These are phyloP conservation scores for Zosterops hypoxanthus DNA, from an alignment of 2,113 vertebrate genomes.

Conservation along the genomic window DNA sequence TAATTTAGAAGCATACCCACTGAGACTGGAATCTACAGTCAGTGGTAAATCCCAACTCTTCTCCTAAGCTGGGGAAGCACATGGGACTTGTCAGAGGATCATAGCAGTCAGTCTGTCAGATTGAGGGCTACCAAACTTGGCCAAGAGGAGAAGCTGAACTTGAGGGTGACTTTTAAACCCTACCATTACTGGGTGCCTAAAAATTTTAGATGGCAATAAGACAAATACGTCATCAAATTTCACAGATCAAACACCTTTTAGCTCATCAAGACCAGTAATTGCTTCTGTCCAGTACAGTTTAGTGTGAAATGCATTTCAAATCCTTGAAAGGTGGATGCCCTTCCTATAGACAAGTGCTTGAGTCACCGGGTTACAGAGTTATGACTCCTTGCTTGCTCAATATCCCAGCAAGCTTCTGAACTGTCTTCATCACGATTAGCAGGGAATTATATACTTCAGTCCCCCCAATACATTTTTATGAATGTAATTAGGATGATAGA, in stretches of 20 bases:
- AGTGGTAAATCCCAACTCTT: not conserved
- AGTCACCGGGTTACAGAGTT: not conserved
- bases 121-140: not conserved
- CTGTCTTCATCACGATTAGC: not conserved
- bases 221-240: not conserved
- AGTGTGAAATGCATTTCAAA: not conserved
- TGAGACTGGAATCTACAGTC: not conserved
- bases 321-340: not conserved
- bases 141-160: not conserved
- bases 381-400: not conserved
- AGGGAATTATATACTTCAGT: not conserved
- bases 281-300: not conserved
- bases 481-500: not conserved
- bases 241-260: not conserved
- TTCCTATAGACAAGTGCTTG: not conserved
- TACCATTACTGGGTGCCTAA: not conserved
- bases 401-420: not conserved
- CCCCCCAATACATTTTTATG: not conserved
- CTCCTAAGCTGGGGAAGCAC: not conserved
- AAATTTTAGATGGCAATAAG: not conserved
- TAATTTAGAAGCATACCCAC: not conserved
- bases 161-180: not conserved
- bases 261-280: not conserved
- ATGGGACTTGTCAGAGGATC: not conserved
- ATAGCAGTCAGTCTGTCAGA: not conserved